Evolutionary conservation across 2,888 invertebrate genomes (phyloP), one percentile per base, ranked within the genome.

Genomic region (Meganola albula): DNA sequence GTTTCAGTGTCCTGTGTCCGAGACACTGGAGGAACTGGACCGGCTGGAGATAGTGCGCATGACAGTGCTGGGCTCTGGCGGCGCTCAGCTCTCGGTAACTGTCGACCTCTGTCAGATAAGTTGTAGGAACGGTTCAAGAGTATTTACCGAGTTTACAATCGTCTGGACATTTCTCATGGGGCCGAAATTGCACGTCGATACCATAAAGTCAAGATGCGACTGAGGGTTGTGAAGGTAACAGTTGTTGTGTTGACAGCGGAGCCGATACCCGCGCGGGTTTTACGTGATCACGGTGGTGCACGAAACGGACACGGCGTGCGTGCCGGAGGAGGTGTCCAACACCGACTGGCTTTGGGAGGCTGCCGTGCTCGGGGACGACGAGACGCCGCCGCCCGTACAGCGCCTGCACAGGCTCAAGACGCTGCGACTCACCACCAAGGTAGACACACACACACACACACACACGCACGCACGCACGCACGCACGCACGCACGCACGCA

Each of bases 1-100:
- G 24, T 58, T 59, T 5, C 71, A 84, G 84, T 84, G 84, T 36
- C 84, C 84, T 1, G 68, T 83, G 31, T 56, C 62, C 31, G 71
- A 82, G 50, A 66, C 71, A 9, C 21, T 59, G 36, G 41, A 46
- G 1, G 67, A 63, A 8, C 44, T 68, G 10, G 43, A 49, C 27
- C 26, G 27, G 9, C 20, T 28, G 9, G 20, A 41, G 8, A 55
- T 65, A 4, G 34, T 65, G 28, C 56, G 78, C 30, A 71, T 84
- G 70, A 79, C 80, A 1, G 61, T 84, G 55, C 63, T 63, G 51
- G 66, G 64, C 18, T 79, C 80, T 10, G 83, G 74, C 10, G 83
- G 61, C 6, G 51, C 67, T 28, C 77, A 83, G 25, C 48, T 84
- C 10, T 58, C 73, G 63, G 84, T 84, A 52, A 52, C 8, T 16